Evolutionary conservation across 2,888 invertebrate genomes (phyloP).

Genomic region (Xanthorhoe spadicearia): DNA sequence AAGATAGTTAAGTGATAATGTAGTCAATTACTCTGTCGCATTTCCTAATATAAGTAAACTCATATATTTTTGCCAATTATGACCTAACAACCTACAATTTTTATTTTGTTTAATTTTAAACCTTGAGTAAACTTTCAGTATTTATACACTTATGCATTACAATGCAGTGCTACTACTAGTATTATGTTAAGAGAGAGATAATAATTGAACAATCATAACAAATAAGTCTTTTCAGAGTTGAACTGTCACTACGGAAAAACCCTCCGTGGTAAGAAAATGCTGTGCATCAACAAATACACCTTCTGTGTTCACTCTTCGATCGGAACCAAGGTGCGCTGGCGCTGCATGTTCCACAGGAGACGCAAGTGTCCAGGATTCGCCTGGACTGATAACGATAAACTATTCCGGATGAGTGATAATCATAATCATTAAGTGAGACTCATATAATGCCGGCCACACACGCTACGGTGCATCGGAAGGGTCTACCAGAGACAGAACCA

Average conservation of each 20-base stretch:
- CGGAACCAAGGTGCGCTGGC: slow-evolving; percentile 46
- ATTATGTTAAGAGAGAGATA: not conserved
- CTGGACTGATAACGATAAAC: slow-evolving; percentile 44
- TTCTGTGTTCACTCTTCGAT: slow-evolving; percentile 43
- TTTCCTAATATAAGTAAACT: too few relatives aligned
- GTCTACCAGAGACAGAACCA: too few relatives aligned
- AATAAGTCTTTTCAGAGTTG: slow-evolving; percentile 40
- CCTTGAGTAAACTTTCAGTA: too few relatives aligned
- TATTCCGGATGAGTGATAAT: slow-evolving; percentile 44
- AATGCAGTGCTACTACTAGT: too few relatives aligned
- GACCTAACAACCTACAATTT: too few relatives aligned
- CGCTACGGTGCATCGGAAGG: too few relatives aligned
- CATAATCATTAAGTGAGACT: slow-evolving; percentile 41
- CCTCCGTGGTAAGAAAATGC: slow-evolving; percentile 44
- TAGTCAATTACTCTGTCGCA: too few relatives aligned
- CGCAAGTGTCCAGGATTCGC: slow-evolving; percentile 42
- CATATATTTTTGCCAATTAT: too few relatives aligned
- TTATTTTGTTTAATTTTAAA: too few relatives aligned
- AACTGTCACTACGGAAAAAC: slow-evolving; percentile 36
- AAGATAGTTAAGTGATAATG: too few relatives aligned
- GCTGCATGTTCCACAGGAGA: slow-evolving; percentile 50
- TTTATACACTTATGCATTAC: too few relatives aligned
- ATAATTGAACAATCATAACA: not conserved
- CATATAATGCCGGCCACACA: too few relatives aligned
- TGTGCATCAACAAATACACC: slow-evolving; percentile 46